Conservation (phyloP, 1,140 invertebrate species). For the Temnothorax curvispinosus region DNA sequence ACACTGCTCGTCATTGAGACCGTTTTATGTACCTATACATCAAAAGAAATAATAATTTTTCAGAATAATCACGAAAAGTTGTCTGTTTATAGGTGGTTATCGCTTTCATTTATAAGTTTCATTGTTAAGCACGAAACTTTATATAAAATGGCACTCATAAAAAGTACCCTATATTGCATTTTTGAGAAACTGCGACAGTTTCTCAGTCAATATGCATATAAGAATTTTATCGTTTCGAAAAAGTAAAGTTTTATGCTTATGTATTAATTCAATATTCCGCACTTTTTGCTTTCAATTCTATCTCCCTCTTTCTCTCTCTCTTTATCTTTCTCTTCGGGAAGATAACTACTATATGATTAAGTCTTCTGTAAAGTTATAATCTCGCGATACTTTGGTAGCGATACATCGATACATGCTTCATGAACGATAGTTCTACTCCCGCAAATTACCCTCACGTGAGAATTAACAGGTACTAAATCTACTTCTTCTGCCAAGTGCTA, state of each 20-base stretch:
- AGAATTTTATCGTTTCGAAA: background rate
- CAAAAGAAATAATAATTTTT: constrained; percentile 38
- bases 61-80: background rate
- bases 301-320: background rate
- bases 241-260: background rate
- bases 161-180: background rate
- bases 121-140: background rate
- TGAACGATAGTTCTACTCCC: constrained; percentile 37
- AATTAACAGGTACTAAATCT: constrained; percentile 72
- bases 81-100: background rate
- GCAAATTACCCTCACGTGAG: constrained; percentile 54
- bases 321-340: background rate
- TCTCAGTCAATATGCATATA: background rate
- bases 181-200: background rate
- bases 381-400: background rate
- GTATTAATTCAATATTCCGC: background rate
- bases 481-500: constrained; percentile 62
- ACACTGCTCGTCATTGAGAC: constrained; percentile 63
- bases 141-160: background rate
- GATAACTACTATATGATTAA: background rate
- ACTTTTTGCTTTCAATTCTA: background rate
- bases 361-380: background rate
- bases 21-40: constrained; percentile 34
- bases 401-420: background rate
- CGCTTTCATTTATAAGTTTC: background rate